Percentiles rank a stretch among this genome's conserved stretches.
Conservation (phyloP, 1,140 invertebrate species). For the Diabrotica virgifera region DNA sequence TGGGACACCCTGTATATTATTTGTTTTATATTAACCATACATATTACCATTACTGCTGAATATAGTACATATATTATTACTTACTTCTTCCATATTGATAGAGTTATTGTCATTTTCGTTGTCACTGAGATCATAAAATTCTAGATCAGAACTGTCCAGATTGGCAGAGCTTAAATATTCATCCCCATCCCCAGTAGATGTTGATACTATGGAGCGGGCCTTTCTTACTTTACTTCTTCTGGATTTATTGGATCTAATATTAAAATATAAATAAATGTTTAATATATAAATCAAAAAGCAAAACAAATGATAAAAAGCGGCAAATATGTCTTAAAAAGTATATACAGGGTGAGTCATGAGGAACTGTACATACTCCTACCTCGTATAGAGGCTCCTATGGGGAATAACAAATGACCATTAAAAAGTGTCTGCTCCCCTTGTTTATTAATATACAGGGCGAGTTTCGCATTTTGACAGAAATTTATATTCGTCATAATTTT, state of each 20-base stretch:
- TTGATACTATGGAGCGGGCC: conserved; percentile 26
- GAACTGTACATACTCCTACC: no score
- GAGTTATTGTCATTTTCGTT: conserved; percentile 31
- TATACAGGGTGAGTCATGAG: no score
- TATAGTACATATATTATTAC: background rate
- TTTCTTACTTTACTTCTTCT: conserved; percentile 38
- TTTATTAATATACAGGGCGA: no score
- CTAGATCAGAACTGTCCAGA: conserved; percentile 44
- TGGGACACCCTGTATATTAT: no score
- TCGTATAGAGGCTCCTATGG: no score
- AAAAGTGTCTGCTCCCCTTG: no score
- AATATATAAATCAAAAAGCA: background rate
- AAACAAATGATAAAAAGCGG: background rate
- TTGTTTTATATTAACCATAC: no score
- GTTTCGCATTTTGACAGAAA: no score
- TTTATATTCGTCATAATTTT: no score
- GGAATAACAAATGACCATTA: no score
- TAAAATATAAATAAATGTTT: conserved; percentile 1
- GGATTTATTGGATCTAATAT: conserved; percentile 29
- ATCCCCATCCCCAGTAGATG: conserved; percentile 26
- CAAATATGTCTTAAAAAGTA: background rate
- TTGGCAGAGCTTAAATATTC: conserved; percentile 38
- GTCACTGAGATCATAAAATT: conserved; percentile 46
- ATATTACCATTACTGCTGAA: background rate
- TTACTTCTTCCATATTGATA: conserved; percentile 24